phyloP scores from a whole-genome alignment of 1,140 invertebrate species.

The Cotesia chilonis region DNA sequence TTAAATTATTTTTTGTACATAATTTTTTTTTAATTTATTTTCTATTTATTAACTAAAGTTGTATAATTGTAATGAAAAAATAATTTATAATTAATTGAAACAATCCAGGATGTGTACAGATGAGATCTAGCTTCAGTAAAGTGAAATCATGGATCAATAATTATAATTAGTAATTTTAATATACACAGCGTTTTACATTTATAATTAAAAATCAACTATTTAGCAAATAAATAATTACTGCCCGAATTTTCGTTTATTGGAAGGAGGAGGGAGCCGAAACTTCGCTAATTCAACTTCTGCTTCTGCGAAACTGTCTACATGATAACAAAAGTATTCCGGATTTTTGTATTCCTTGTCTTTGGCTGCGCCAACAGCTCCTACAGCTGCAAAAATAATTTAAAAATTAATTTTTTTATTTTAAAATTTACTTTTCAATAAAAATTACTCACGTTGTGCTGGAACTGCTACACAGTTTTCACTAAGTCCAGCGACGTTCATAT shows the following conservation, averaged over 20 bases:
- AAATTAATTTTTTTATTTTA: slow-evolving; percentile 26
- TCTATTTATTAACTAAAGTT: too few relatives aligned
- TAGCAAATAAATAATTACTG: slow-evolving; percentile 17
- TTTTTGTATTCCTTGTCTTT: slow-evolving; percentile 82
- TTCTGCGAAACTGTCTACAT: slow-evolving; percentile 80
- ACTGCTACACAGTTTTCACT: slow-evolving; percentile 71
- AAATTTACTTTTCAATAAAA: slow-evolving; percentile 16
- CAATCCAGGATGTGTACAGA: too few relatives aligned
- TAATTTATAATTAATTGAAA: too few relatives aligned
- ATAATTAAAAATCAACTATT: too few relatives aligned
- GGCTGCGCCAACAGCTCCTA: slow-evolving; percentile 75
- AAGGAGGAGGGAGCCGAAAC: slow-evolving; percentile 78
- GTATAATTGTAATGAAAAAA: too few relatives aligned
- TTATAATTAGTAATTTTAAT: too few relatives aligned
- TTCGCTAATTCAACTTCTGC: slow-evolving; percentile 86
- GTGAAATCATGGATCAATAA: too few relatives aligned
- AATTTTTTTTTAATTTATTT: too few relatives aligned
- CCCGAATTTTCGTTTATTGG: slow-evolving; percentile 63
- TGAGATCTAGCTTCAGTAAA: too few relatives aligned
- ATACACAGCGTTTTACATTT: too few relatives aligned
- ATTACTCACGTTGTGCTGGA: slow-evolving; percentile 61
- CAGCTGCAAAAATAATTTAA: slow-evolving; percentile 52
- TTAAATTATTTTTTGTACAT: too few relatives aligned
- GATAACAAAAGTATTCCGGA: slow-evolving; percentile 86
- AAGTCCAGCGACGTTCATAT: slow-evolving; percentile 70